These are phyloP conservation scores for Chromobotia macracanthus DNA, from an alignment of 2,797 vertebrate genomes.

Conservation along the genomic window DNA sequence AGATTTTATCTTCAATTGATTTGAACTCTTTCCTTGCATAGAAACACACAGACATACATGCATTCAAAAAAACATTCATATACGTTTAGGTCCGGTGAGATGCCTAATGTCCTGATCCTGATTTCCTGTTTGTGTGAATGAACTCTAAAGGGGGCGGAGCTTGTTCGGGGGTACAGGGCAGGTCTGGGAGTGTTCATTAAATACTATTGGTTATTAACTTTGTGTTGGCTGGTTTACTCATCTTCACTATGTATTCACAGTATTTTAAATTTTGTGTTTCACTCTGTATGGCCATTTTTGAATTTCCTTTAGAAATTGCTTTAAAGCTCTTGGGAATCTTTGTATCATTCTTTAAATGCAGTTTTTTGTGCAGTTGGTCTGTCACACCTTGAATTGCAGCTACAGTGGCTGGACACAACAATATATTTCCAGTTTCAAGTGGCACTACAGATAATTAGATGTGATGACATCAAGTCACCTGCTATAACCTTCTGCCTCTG, in stretches of 20 bases:
- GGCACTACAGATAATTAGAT: too few species aligned
- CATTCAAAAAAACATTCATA: slow-evolving; percentile 68
- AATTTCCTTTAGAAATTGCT: too few species aligned
- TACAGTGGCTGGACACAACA: too few species aligned
- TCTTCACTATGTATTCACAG: too few species aligned
- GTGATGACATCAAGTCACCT: background rate
- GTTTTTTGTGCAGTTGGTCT: too few species aligned
- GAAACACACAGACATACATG: slow-evolving; percentile 28
- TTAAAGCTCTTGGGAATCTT: too few species aligned
- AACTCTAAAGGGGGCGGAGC: slow-evolving; percentile 32
- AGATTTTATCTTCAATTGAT: slow-evolving; percentile 40
- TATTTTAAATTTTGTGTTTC: too few species aligned
- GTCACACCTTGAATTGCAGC: too few species aligned
- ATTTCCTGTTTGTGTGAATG: slow-evolving; percentile 69
- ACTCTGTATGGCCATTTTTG: too few species aligned
- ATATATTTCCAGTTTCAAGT: too few species aligned
- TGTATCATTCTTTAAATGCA: too few species aligned
- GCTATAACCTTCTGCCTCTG: background rate
- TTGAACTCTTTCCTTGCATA: slow-evolving; percentile 23
- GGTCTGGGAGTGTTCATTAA: slow-evolving; percentile 83
- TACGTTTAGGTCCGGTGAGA: slow-evolving; percentile 84
- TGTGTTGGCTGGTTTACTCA: slow-evolving; percentile 31
- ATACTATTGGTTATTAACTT: slow-evolving; percentile 81
- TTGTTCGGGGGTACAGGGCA: slow-evolving; percentile 62
- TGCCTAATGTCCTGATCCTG: slow-evolving; percentile 73